Evolutionary conservation across 2,888 invertebrate genomes (phyloP).

Genomic region (Zhengitettix transpicula): DNA sequence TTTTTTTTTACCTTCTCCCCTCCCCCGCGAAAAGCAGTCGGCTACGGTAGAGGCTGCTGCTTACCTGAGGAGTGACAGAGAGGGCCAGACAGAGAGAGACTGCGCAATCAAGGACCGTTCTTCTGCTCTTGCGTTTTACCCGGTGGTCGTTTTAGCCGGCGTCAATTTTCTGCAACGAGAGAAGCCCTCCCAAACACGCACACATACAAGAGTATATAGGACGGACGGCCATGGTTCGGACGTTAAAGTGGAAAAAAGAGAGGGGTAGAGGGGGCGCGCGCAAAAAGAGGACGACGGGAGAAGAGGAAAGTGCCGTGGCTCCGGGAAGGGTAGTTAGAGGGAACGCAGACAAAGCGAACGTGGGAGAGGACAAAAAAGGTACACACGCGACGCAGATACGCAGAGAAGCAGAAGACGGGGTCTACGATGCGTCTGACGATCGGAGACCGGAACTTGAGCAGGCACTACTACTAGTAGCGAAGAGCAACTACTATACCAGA

Average conservation of each 20-base stretch:
- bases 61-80: background rate
- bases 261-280: background rate
- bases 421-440: background rate
- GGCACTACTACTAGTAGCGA: background rate
- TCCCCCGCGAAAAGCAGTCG: background rate
- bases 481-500: too few species aligned
- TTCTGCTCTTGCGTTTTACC: slow-evolving; percentile 7
- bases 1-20: background rate
- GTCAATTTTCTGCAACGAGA: background rate
- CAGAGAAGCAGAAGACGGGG: background rate
- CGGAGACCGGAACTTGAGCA: background rate
- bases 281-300: background rate
- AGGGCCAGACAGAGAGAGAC: slow-evolving; percentile 4
- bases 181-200: background rate
- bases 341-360: background rate
- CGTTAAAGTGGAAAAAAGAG: background rate
- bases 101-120: slow-evolving; percentile 9
- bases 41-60: background rate
- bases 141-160: background rate
- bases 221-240: background rate
- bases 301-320: background rate
- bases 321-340: background rate
- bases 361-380: background rate
- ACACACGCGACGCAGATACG: background rate
- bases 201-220: slow-evolving; percentile 1